Conservation (phyloP, 2,797 vertebrate genomes). For the Cynodonichthys magdalenae region DNA sequence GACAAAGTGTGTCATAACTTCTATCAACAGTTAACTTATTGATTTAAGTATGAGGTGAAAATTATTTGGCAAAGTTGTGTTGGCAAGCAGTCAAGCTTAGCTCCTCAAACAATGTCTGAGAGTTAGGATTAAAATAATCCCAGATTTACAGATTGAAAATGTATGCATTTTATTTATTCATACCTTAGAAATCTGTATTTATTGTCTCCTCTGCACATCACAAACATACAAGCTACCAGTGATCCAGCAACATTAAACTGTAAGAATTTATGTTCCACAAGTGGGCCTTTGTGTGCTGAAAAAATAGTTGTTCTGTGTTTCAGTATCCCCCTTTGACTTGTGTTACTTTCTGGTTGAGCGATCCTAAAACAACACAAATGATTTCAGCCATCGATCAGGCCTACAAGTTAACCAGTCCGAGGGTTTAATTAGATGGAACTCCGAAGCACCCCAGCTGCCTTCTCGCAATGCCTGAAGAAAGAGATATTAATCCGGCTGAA, state of each 20-base stretch:
- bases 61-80: conserved; percentile 12
- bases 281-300: conserved; percentile 35
- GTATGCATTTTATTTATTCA: background rate
- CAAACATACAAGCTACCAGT: background rate
- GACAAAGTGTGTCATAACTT: conserved; percentile 9
- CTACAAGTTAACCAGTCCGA: conserved; percentile 74
- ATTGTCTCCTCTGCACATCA: too few species aligned
- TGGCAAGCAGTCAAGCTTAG: background rate
- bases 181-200: too few species aligned
- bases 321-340: conserved; percentile 43
- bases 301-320: conserved; percentile 26
- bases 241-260: conserved; percentile 23
- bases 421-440: conserved; percentile 74
- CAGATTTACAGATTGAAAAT: conserved; percentile 17
- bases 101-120: background rate
- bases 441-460: conserved; percentile 54
- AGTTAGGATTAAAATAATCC: too few species aligned
- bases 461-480: conserved; percentile 50
- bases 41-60: background rate
- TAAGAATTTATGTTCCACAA: conserved; percentile 11
- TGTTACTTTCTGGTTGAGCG: conserved; percentile 48
- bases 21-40: conserved; percentile 4
- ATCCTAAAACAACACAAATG: conserved; percentile 66
- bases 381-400: conserved; percentile 76
- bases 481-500: conserved; percentile 69